Conservation (phyloP, 1,140 invertebrate genomes). For the Drosophila pachea region DNA sequence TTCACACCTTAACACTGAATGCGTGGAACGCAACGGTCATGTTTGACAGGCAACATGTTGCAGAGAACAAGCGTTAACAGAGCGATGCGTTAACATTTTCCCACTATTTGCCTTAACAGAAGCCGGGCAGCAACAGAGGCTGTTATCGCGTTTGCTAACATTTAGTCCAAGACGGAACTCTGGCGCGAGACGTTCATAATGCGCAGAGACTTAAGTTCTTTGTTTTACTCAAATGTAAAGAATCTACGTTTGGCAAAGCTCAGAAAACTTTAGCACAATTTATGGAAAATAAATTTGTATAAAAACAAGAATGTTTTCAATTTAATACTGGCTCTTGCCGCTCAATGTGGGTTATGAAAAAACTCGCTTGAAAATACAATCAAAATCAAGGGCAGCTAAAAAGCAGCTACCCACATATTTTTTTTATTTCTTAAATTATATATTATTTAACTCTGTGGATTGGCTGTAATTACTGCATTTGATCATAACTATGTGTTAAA, state of each 20-base stretch:
- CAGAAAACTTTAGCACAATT: too few species aligned
- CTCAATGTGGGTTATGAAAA: too few species aligned
- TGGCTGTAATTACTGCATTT: too few species aligned
- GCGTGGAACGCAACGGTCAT: neutral
- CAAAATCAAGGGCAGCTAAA: too few species aligned
- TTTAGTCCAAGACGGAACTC: conserved; percentile 35
- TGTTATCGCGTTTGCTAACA: neutral
- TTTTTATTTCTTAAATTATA: too few species aligned
- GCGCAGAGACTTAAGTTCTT: neutral
- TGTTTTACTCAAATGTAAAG: neutral
- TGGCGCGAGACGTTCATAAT: conserved; percentile 6
- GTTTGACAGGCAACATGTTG: conserved; percentile 15
- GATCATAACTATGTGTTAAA: too few species aligned
- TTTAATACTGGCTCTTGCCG: too few species aligned
- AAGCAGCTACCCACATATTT: too few species aligned
- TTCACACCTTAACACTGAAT: neutral
- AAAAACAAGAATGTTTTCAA: too few species aligned
- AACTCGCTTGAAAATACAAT: too few species aligned
- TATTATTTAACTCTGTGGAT: too few species aligned
- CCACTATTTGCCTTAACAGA: neutral
- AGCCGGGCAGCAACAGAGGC: conserved; percentile 7
- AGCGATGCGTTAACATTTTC: neutral
- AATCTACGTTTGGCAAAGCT: neutral
- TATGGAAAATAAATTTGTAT: neutral
- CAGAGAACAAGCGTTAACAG: too few species aligned